Conservation (phyloP, 2,113 vertebrate genomes). For the Larimichthys polyactis region DNA sequence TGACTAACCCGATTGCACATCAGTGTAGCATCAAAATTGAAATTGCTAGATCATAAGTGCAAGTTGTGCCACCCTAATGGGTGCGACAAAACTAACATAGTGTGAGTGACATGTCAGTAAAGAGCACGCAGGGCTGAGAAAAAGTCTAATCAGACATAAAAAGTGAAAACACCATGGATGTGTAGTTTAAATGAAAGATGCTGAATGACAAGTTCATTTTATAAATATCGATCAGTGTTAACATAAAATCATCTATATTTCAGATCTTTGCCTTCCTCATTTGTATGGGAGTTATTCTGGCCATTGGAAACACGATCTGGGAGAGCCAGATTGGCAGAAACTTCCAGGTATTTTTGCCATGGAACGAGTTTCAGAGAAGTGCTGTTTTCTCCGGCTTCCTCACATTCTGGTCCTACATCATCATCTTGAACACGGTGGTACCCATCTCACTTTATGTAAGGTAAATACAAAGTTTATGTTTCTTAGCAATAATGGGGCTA, state of each 20-base stretch:
- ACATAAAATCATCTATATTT: not conserved
- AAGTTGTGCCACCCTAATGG: too few relatives aligned
- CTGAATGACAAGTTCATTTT: not conserved
- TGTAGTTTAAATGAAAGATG: not conserved
- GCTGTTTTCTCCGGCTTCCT: slow-evolving; percentile 92
- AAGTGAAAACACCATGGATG: not conserved
- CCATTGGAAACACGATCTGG: slow-evolving; percentile 93
- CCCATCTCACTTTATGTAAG: slow-evolving; percentile 95
- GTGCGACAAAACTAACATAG: too few relatives aligned
- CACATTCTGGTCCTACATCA: slow-evolving; percentile 97
- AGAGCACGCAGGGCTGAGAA: not conserved
- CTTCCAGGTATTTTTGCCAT: slow-evolving; percentile 92
- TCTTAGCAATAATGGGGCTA: not conserved
- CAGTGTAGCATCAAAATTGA: not conserved
- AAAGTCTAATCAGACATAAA: not conserved
- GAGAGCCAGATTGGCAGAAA: slow-evolving; percentile 87
- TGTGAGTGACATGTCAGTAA: too few relatives aligned
- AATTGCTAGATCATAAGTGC: not conserved
- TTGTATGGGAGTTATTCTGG: slow-evolving; percentile 93
- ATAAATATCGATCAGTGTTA: not conserved
- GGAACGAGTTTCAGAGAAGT: slow-evolving; percentile 85
- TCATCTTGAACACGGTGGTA: slow-evolving; percentile 96
- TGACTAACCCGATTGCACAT: too few relatives aligned
- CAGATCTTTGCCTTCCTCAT: slow-evolving; percentile 95
- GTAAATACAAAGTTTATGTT: slow-evolving; percentile 69